Percentiles rank a stretch among this genome's conserved stretches.
phyloP scores from a whole-genome alignment of 2,888 invertebrate species.

The Oscheius sp. region DNA sequence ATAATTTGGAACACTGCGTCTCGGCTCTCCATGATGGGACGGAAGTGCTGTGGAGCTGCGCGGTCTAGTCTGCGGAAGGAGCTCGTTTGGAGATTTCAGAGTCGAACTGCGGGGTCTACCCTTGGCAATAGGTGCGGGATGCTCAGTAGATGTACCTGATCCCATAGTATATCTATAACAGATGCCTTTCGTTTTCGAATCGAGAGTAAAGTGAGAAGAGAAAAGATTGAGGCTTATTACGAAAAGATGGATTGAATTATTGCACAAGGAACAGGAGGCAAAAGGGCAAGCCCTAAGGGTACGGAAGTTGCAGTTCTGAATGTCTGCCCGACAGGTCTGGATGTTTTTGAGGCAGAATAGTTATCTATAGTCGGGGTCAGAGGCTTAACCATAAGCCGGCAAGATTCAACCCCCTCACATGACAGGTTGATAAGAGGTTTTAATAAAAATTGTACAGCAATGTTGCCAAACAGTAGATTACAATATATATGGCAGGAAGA shows the following conservation, averaged over 20 bases:
- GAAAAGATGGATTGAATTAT: background rate
- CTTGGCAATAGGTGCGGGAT: background rate
- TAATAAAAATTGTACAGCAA: constrained; percentile 7
- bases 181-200: background rate
- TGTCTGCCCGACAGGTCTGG: background rate
- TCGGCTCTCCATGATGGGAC: constrained; percentile 9
- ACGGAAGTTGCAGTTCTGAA: background rate
- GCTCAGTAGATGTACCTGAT: constrained; percentile 42
- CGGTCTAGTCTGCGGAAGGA: constrained; percentile 4
- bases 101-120: background rate
- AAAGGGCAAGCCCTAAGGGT: background rate
- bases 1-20: constrained; percentile 39
- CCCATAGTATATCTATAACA: constrained; percentile 39
- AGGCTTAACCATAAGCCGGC: constrained; percentile 11
- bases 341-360: background rate
- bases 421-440: constrained; percentile 12
- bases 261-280: background rate
- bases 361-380: constrained; percentile 24
- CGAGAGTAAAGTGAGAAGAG: background rate
- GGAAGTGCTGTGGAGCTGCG: constrained; percentile 14
- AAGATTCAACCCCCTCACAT: constrained; percentile 1
- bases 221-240: background rate
- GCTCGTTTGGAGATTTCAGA: background rate
- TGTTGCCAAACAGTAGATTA: background rate
- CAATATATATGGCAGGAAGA: background rate